Percentiles rank a stretch among this genome's conserved stretches.
Evolutionary conservation across 2,888 invertebrate genomes (phyloP).

Genomic region (Laothoe populi): DNA sequence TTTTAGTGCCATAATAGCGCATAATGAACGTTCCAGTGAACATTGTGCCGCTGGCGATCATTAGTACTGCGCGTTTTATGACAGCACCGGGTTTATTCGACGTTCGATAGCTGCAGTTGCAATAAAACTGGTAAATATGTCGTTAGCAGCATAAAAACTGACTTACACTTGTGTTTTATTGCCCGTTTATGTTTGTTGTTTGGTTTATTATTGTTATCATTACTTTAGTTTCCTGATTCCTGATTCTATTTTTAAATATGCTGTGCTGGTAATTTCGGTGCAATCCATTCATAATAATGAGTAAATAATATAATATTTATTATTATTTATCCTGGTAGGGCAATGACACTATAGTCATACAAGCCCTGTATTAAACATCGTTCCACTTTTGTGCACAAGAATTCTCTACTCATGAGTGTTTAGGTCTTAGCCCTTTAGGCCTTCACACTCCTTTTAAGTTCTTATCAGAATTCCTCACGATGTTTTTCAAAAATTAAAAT

Average conservation of each 20-base stretch:
- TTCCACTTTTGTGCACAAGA: too few relatives aligned
- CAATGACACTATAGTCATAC: too few relatives aligned
- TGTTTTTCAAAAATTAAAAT: too few relatives aligned
- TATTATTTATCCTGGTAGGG: too few relatives aligned
- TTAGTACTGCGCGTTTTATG: background rate
- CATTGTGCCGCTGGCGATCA: constrained; percentile 11
- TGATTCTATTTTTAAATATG: background rate
- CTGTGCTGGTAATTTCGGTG: too few relatives aligned
- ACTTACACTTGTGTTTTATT: background rate
- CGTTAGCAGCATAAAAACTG: background rate
- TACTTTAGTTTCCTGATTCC: background rate
- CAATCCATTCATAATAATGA: too few relatives aligned
- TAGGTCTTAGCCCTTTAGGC: too few relatives aligned
- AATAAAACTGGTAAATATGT: background rate
- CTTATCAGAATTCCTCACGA: too few relatives aligned
- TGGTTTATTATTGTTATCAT: background rate
- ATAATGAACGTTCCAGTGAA: constrained; percentile 3
- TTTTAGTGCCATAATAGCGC: constrained; percentile 6
- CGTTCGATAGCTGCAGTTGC: constrained; percentile 4
- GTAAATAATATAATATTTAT: too few relatives aligned
- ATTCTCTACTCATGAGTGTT: too few relatives aligned
- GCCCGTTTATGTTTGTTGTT: background rate
- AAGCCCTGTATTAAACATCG: too few relatives aligned
- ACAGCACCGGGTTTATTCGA: background rate
- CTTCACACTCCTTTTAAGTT: too few relatives aligned